Evolutionary conservation across 2,888 invertebrate species (phyloP), one percentile per base, ranked within the genome.

Genomic region (Sesia apiformis): DNA sequence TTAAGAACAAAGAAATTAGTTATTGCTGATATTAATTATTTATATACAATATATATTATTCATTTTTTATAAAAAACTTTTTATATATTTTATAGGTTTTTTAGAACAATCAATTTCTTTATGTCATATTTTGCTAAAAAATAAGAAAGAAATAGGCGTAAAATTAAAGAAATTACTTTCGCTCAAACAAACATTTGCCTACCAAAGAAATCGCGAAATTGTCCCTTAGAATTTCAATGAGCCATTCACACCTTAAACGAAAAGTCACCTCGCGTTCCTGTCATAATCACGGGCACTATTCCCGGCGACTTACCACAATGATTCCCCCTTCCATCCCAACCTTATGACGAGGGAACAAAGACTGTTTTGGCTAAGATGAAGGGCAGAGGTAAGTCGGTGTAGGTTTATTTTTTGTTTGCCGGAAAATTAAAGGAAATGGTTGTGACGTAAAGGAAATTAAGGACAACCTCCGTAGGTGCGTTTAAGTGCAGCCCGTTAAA

Each of bases 391-490:
- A 50, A 23, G 3, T 38, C 38, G 2, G 50, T 50, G 7, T 3
- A 38, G 38, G 38, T 74, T 72, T 66, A 70, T 73, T 72, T 75
- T 74, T 67, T 68, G 62, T 65, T 49, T 38, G n/a, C 60, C 51
- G 52, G 59, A 59, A 69, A 64, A 64, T 63, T 63, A 62, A 57
- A 55, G 67, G 64, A 69, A 67, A 63, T 72, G 74, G 61, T 63
- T 57, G 64, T 72, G 74, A 73, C 74, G 64, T 68, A 63, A 59
- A 59, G 66, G 65, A 70, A 69, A 67, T 65, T 50, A 39, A 46
- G 46, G 46, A 46, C 23, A 46, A 46, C 46, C 46, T n/a, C 23
- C n/a, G 46, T 46, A 46, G 46, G 46, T 46, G 46, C 46, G 46
- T 8, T 46, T 46, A 46, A 46, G 46, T 8, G 46, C n/a, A 8